Evolutionary conservation across 2,797 vertebrate genomes (phyloP).

Genomic region (Tapirus indicus): DNA sequence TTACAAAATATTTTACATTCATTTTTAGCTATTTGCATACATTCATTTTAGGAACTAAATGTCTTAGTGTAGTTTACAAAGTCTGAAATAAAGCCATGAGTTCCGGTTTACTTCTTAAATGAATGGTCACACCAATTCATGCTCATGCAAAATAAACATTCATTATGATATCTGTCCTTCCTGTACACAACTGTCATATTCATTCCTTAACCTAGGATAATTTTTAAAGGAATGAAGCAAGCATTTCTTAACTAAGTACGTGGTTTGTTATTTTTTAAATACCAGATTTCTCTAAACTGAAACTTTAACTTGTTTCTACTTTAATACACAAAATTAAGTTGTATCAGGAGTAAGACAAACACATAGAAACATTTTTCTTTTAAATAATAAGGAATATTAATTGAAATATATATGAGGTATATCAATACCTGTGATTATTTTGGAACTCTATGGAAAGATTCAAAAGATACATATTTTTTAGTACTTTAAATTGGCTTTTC

Average conservation of each 20-base stretch:
- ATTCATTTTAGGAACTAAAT: not conserved
- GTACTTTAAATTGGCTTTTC: not conserved
- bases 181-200: not conserved
- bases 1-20: not conserved
- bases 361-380: not conserved
- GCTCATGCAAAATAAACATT: not conserved
- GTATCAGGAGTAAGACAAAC: not conserved
- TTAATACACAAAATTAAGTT: not conserved
- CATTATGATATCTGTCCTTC: not conserved
- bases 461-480: not conserved
- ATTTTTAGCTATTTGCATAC: not conserved
- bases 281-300: not conserved
- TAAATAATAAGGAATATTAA: not conserved
- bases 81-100: not conserved
- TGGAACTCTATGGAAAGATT: not conserved
- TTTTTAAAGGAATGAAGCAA: not conserved
- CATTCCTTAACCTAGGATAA: not conserved
- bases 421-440: not conserved
- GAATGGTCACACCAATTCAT: not conserved
- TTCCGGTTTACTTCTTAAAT: not conserved
- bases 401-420: not conserved
- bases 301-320: not conserved
- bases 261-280: not conserved
- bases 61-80: not conserved
- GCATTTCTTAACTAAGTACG: not conserved